Percentiles rank a stretch among this genome's conserved stretches.
Evolutionary conservation across 1,140 invertebrate genomes (phyloP).

Genomic region (Potamilus streckersoni): DNA sequence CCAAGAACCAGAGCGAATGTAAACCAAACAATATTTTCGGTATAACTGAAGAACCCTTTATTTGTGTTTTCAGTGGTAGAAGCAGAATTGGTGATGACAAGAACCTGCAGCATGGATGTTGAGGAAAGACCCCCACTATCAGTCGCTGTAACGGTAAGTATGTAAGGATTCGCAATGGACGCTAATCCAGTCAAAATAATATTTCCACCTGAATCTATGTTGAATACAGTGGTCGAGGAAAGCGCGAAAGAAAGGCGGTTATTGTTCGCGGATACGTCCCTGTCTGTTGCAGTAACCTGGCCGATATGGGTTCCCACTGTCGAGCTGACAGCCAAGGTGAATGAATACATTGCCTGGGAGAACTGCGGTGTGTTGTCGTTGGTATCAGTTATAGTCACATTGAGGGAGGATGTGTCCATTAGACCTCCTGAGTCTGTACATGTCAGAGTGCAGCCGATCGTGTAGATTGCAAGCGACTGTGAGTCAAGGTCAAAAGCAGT

Average conservation of each 20-base stretch:
- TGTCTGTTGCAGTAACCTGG: conserved; percentile 76
- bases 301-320: conserved; percentile 74
- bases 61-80: too few species aligned
- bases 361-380: conserved; percentile 54
- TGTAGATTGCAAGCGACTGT: conserved; percentile 4
- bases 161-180: conserved; percentile 2
- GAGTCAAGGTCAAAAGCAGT: conserved; percentile 17
- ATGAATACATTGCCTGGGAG: conserved; percentile 72
- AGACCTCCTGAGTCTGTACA: conserved; percentile 16
- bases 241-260: background rate
- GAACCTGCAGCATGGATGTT: too few species aligned
- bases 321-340: conserved; percentile 87
- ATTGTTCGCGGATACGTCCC: conserved; percentile 33
- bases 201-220: background rate
- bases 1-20: too few species aligned
- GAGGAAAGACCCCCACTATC: conserved; percentile 4
- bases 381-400: conserved; percentile 37
- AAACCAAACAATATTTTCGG: too few species aligned
- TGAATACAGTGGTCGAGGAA: background rate
- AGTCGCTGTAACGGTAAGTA: conserved; percentile 18
- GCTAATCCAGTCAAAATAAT: background rate
- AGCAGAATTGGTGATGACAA: too few species aligned
- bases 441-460: conserved; percentile 13
- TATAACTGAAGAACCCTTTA: too few species aligned
- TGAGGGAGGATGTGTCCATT: conserved; percentile 26